Evolutionary conservation across 2,888 invertebrate species (phyloP), one percentile per base, ranked within the genome.

Genomic region (Andrena minutula): DNA sequence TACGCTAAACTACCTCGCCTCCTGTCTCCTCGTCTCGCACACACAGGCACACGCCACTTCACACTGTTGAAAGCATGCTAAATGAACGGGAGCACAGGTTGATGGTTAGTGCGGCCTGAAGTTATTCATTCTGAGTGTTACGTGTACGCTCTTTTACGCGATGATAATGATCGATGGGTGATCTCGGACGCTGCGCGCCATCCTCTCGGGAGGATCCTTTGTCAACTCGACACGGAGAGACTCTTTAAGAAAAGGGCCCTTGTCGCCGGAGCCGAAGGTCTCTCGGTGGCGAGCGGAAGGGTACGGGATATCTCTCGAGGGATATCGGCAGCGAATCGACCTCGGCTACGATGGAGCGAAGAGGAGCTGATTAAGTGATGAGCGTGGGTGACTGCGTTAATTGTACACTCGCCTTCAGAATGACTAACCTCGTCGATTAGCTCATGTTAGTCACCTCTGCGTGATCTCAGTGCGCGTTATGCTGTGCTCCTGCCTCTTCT

Each of bases 381-480:
- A 53, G 49, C 41, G 26, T 41, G 56, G 64, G 23, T 73, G 61
- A 81, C 56, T 26, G 60, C 60, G 58, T 70, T 56, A 78, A 53
- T 77, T 30, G 74, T 79, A 73, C 71, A 73, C 64, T 73, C 69
- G 63, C 70, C 61, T 70, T 88, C 89, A 74, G 84, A 86, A 84
- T 84, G 86, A 89, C 72, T 83, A 89, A 89, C 87, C 69, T 41
- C 76, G 58, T 47, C 49, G 84, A 87, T 88, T 89, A 89, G 79
- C 72, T 81, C 82, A 84, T 86, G 88, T 92, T 92, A 93, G 91
- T 94, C 94, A 95, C 95, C 95, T 96, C 95, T 96, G 95, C 89
- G 96, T 96, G 91, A 96, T 95, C 95, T 96, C 96, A 93, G 96
- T 96, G 94, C 95, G 95, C 90, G 96, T 96, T 93, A 96, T 95